Evolutionary conservation across 2,113 vertebrate species (phyloP).

Genomic region (Aldabrachelys gigantea): DNA sequence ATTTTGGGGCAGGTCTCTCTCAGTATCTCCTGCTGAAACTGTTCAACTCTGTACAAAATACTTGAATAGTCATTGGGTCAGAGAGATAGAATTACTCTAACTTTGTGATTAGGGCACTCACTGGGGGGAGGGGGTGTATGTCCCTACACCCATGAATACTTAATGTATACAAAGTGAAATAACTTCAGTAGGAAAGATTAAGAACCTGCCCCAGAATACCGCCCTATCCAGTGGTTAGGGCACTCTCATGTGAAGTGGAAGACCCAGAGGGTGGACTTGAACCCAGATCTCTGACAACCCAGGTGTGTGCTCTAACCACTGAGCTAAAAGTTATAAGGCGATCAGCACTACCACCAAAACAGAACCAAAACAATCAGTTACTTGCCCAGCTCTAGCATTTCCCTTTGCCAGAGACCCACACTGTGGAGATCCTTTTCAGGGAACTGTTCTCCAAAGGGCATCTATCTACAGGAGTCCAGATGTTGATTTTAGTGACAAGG

Average conservation of each 20-base stretch:
- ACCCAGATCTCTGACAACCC: no score
- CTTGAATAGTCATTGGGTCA: background rate
- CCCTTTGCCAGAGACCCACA: background rate
- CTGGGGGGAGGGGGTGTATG: background rate
- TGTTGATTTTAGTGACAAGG: background rate
- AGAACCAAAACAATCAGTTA: no score
- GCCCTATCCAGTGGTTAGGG: background rate
- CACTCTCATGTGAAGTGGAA: background rate
- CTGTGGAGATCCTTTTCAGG: background rate
- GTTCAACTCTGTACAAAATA: background rate
- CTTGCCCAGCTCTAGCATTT: background rate
- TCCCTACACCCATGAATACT: background rate
- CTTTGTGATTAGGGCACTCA: background rate
- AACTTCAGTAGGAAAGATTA: background rate
- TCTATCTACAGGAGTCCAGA: accelerated
- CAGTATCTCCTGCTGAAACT: background rate
- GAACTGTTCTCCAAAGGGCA: background rate
- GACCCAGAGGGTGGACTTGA: no score
- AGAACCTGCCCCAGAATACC: background rate
- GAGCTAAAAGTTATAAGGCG: no score
- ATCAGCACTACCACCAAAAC: no score
- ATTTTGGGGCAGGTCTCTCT: background rate
- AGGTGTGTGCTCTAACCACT: no score
- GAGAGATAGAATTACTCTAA: background rate
- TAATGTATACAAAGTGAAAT: background rate